Evolutionary conservation across 2,888 invertebrate species (phyloP).

Genomic region (Thymelicus acteon): DNA sequence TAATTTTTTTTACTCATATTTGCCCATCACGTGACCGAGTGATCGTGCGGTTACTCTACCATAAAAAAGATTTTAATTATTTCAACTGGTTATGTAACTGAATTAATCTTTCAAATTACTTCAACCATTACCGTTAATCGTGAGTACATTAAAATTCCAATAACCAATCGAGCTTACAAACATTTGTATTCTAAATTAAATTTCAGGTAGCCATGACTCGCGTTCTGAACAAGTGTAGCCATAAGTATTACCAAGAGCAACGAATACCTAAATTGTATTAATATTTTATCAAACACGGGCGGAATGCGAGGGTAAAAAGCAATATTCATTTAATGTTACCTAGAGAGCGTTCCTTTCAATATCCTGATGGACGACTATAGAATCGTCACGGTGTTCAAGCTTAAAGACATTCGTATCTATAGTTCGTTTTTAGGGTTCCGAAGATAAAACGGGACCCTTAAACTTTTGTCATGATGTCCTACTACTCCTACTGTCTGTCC

Average conservation of each 20-base stretch:
- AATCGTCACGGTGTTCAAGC: not conserved
- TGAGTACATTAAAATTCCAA: conserved; percentile 41
- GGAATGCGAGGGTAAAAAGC: conserved; percentile 14
- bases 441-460: no score
- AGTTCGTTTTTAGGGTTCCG: no score
- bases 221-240: conserved; percentile 47
- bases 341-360: conserved; percentile 6
- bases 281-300: conserved; percentile 23
- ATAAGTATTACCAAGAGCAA: conserved; percentile 23
- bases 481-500: no score
- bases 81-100: no score
- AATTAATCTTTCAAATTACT: no score
- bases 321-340: conserved; percentile 13
- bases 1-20: no score
- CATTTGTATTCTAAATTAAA: conserved; percentile 53
- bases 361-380: not conserved
- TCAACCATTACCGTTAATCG: not conserved
- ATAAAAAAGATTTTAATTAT: no score
- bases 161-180: conserved; percentile 50
- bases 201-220: conserved; percentile 49
- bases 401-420: not conserved
- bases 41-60: no score
- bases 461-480: no score
- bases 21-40: no score
- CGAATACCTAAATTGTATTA: conserved; percentile 28